Percentiles rank a stretch among this genome's conserved stretches.
Conservation (phyloP, 2,113 vertebrate species). For the Sylvietta virens region DNA sequence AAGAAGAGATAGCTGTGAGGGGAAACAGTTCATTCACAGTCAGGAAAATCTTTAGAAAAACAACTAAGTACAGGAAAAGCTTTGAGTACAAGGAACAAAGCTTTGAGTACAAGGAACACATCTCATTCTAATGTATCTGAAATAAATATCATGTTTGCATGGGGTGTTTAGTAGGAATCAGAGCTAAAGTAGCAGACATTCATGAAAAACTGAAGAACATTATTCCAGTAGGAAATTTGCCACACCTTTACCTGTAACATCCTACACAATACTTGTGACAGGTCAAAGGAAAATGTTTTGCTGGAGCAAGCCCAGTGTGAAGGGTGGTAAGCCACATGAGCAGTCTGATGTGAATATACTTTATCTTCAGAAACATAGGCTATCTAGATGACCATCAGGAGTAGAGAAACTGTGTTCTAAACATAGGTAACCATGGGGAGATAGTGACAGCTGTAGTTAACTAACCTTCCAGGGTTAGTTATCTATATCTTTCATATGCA, state of each 20-base stretch:
- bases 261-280: background rate
- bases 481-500: accelerated
- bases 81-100: background rate
- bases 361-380: background rate
- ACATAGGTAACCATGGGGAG: background rate
- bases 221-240: background rate
- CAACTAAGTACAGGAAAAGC: background rate
- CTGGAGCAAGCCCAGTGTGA: background rate
- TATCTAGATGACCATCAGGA: background rate
- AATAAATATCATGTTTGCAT: background rate
- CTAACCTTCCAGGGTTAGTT: background rate
- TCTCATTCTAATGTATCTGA: background rate
- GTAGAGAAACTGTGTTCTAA: background rate
- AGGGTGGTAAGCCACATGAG: background rate
- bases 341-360: background rate
- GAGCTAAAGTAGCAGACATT: background rate
- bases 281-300: background rate
- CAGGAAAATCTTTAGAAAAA: background rate
- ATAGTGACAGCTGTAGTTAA: background rate
- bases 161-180: background rate
- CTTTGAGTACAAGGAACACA: background rate
- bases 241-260: background rate
- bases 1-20: background rate
- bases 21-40: background rate
- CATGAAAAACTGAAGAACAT: background rate